A percentile compares a stretch with the other conserved stretches of the same genome.
Conservation (phyloP, 2,113 vertebrate species). For the Uria lomvia region DNA sequence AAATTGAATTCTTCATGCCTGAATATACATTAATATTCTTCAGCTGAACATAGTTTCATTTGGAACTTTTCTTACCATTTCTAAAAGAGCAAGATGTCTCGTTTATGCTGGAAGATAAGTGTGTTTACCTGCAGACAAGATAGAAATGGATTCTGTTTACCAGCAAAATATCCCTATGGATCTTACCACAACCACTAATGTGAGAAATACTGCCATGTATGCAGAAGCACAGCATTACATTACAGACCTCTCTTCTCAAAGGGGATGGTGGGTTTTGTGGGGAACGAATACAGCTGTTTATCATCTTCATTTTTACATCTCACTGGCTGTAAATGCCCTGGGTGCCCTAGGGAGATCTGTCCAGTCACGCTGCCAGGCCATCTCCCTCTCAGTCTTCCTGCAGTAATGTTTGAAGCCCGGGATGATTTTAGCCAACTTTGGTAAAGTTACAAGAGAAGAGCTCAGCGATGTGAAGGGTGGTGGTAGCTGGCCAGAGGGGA, state of each 20-base stretch:
- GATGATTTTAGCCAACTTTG: not conserved
- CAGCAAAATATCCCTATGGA: not conserved
- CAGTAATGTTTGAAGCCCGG: not conserved
- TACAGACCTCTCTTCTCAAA: constrained; percentile 34
- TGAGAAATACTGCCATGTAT: constrained; percentile 21
- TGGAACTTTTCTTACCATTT: constrained; percentile 23
- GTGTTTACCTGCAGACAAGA: constrained; percentile 34
- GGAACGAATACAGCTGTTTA: not conserved
- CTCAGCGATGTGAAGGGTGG: not conserved
- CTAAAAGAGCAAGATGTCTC: constrained; percentile 18
- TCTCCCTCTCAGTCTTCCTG: not conserved
- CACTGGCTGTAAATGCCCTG: not conserved
- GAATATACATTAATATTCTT: constrained; percentile 26
- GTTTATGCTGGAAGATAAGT: constrained; percentile 28
- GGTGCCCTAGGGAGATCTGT: not conserved
- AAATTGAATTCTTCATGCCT: constrained; percentile 31
- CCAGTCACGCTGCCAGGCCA: not conserved
- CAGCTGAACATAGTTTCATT: constrained; percentile 24
- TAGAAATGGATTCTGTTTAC: constrained; percentile 33
- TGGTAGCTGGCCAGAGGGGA: not conserved
- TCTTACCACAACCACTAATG: not conserved
- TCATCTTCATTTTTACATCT: not conserved
- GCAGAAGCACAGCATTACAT: constrained; percentile 5
- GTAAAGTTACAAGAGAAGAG: not conserved
- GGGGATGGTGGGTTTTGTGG: not conserved